Evolutionary conservation across 2,888 invertebrate genomes (phyloP), one percentile per base, ranked within the genome.

Genomic region (Anthophora plumipes): DNA sequence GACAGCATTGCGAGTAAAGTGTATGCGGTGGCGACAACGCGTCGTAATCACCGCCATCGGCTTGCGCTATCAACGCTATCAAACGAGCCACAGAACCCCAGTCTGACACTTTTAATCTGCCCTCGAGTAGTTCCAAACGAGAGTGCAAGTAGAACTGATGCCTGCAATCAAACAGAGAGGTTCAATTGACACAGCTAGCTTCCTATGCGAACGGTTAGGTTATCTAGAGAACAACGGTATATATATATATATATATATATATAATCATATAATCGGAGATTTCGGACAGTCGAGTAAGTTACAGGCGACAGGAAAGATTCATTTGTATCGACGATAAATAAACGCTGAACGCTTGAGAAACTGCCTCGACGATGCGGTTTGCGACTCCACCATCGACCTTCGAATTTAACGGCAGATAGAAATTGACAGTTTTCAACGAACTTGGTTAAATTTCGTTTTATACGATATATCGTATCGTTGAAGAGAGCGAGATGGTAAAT

Each of bases 121-220:
- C 96, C 91, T 97, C 97, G 63, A 96, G 94, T 84, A 97, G 94
- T 92, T 98, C 97, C 55, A 96, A 94, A 90, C 96, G 96, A 2
- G 97, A 97, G 93, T 98, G 97, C 85, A 97, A 95, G 92, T 97
- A 98, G 94, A 98, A 98, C 92, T 97, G 96, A 93, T 97, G 95
- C 88, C 96, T 96, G 93, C n/a, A 94, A 94, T 77, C 60, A 78
- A 57, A 86, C 7, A 63, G 25, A 43, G 43, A 7, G 48, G 41
- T n/a, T n/a, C n/a, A n/a, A n/a, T n/a, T n/a, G n/a, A n/a, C n/a
- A n/a, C n/a, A n/a, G n/a, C n/a, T n/a, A n/a, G n/a, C n/a, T n/a
- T n/a, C n/a, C n/a, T n/a, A n/a, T n/a, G n/a, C n/a, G n/a, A n/a
- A n/a, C n/a, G n/a, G n/a, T n/a, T n/a, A n/a, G n/a, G n/a, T n/a